Base-by-base conservation (phyloP, 1,140 invertebrate species). In the Rhynchophorus ferrugineus region DNA sequence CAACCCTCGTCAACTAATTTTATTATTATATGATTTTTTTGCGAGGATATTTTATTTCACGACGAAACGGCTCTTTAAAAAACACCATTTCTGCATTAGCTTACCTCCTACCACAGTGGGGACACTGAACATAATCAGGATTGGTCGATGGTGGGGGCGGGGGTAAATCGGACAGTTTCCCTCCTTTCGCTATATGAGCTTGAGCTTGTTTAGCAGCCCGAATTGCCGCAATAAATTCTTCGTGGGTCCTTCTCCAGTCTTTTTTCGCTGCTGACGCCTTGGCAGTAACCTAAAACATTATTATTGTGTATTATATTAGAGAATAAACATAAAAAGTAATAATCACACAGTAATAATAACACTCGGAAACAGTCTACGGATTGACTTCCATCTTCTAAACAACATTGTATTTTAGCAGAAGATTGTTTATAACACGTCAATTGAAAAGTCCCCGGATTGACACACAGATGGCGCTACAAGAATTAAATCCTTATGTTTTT, bases 221-320 rank as follows among this genome's bases (percentile, higher is more conserved):
- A 49, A 97, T 91, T 0, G 90, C 81, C 49, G 80, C 73, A 42
- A 97, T 91, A 68, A 98, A 96, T 58, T 91, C 88, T 65, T 95
- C 89, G 70, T 95, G 92, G 64, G 95, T 89, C 66, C 84, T 79
- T 7, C 92, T 77, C 94, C 94, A 98, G 70, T 89, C 85, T 45
- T 72, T 79, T 63, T 85, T 86, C 0, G 60, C 21, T 1, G 38
- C 19, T 8, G 52, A 42, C 3, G 14, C 19, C 49, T 54, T 54
- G 6, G 52, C 45, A 22, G 52, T 34, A 22, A 33, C 29, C 52
- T 54, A 29, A 1, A 39, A 49, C 1, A 38, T n/a, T 29, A 1
- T 13, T 34, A 2, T 42, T 19, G 7, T 7, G 39, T 13, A 42
- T 3, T 37, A n/a, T 37, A 5, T 37, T 37, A 37, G 13, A n/a